Percentiles rank a stretch among this genome's conserved stretches.
phyloP scores from a whole-genome alignment of 2,113 vertebrate genomes.

The Tenrec ecaudatus region DNA sequence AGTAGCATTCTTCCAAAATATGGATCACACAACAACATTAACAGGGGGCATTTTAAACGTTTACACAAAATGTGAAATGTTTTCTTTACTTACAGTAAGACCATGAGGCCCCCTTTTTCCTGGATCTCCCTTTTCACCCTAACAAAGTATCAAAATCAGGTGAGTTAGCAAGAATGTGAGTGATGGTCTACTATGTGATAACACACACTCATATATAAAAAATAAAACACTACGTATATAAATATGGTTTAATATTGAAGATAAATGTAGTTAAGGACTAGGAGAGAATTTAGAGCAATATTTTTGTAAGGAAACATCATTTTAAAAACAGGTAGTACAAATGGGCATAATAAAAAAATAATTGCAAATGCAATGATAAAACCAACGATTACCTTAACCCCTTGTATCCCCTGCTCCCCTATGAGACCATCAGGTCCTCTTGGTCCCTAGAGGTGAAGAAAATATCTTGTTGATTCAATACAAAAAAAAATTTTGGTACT shows the following conservation, averaged over 20 bases:
- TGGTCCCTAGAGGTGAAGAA: conserved; percentile 90
- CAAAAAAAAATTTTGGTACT: conserved; percentile 32
- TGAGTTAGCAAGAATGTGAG: conserved; percentile 57
- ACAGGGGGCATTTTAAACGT: not conserved
- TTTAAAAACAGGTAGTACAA: not conserved
- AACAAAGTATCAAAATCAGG: conserved; percentile 75
- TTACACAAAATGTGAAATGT: not conserved
- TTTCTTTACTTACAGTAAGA: conserved; percentile 91
- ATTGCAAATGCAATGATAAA: conserved; percentile 37
- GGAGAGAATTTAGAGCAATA: conserved; percentile 43
- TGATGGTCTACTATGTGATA: not conserved
- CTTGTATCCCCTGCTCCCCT: conserved; percentile 93
- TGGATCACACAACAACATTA: conserved; percentile 30
- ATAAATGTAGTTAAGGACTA: not conserved
- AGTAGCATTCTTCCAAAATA: not conserved
- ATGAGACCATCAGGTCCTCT: conserved; percentile 92
- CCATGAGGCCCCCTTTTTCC: conserved; percentile 92
- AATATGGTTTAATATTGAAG: not conserved
- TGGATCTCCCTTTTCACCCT: conserved; percentile 93
- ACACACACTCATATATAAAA: not conserved
- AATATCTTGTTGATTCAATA: conserved; percentile 62
- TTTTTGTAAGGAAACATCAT: not conserved
- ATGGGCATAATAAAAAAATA: not conserved
- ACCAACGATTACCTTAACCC: conserved; percentile 91
- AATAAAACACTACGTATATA: not conserved